Evolutionary conservation across 1,140 invertebrate genomes (phyloP), one percentile per base, ranked within the genome.

Genomic region (Drosophila tsacasi): DNA sequence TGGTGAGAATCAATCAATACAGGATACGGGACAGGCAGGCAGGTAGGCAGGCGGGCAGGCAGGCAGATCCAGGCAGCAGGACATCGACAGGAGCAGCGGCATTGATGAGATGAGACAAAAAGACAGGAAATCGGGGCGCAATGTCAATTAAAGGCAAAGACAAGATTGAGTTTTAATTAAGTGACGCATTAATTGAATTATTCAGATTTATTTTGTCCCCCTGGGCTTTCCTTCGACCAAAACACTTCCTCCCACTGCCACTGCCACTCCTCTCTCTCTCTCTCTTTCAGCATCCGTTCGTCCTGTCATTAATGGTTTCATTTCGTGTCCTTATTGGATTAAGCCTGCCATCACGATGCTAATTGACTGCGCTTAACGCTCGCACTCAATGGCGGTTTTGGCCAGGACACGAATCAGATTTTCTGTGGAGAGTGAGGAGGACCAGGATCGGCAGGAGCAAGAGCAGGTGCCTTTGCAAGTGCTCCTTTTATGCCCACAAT

Each of bases 141-240:
- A 81, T 50, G 80, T 90, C 84, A 89, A 89, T 87, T 89, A 83
- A 89, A 80, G 66, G 76, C 77, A 80, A 80, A 57, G 76, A 76
- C 81, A 84, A 90, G 80, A 90, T 89, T 84, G 77, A 81, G 78
- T 89, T 89, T 89, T 89, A 89, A 90, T 90, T 81, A 89, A 84
- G 85, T 90, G 85, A 81, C 69, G 85, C 84, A 87, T 89, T 87
- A 81, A 87, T 87, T 87, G 81, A 87, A 87, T 87, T 89, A 87
- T 89, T 89, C 73, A 75, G 83, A 84, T 84, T 87, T 89, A 89
- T 84, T 78, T 84, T 74, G 68, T 42, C 35, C 58, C 9, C n/a
- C 1, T 10, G 39, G 19, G 50, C 30, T 52, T 37, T 40, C 10
- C 54, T 46, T 55, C 68, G 58, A 35, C 23, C 15, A n/a, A n/a